phyloP scores from a whole-genome alignment of 1,140 invertebrate species.

The Asbolus verrucosus region DNA sequence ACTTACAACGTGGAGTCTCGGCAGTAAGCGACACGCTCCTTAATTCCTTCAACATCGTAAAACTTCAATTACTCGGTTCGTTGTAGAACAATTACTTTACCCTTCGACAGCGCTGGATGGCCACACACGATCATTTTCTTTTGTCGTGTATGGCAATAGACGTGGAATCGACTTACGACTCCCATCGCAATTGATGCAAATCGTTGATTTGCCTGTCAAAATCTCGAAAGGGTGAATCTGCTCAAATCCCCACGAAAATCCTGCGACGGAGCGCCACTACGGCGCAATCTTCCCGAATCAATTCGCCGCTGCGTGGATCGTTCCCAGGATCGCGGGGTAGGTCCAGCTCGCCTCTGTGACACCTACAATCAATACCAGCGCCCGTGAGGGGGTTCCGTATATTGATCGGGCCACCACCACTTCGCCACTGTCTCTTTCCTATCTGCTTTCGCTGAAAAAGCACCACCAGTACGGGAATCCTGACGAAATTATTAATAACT shows the following conservation, averaged over 20 bases:
- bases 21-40: background rate
- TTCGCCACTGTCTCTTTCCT: conserved; percentile 24
- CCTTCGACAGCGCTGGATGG: too few relatives aligned
- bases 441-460: conserved; percentile 19
- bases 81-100: too few relatives aligned
- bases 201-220: conserved; percentile 2
- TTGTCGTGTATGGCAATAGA: background rate
- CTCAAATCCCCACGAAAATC: conserved; percentile 17
- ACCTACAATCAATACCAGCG: conserved; percentile 42
- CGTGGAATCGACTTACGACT: too few relatives aligned
- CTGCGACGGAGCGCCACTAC: conserved; percentile 20
- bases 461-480: background rate
- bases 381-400: conserved; percentile 29
- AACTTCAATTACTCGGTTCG: too few relatives aligned
- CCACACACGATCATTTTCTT: background rate
- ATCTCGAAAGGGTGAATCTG: conserved; percentile 4
- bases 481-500: background rate
- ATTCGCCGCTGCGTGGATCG: conserved; percentile 32
- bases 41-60: conserved; percentile 12
- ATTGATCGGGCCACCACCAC: conserved; percentile 40
- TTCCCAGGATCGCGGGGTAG: conserved; percentile 40
- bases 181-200: too few relatives aligned
- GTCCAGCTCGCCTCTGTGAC: conserved; percentile 43
- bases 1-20: too few relatives aligned
- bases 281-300: conserved; percentile 33